Evolutionary conservation across 2,113 vertebrate species (phyloP).

Genomic region (Rana temporaria): DNA sequence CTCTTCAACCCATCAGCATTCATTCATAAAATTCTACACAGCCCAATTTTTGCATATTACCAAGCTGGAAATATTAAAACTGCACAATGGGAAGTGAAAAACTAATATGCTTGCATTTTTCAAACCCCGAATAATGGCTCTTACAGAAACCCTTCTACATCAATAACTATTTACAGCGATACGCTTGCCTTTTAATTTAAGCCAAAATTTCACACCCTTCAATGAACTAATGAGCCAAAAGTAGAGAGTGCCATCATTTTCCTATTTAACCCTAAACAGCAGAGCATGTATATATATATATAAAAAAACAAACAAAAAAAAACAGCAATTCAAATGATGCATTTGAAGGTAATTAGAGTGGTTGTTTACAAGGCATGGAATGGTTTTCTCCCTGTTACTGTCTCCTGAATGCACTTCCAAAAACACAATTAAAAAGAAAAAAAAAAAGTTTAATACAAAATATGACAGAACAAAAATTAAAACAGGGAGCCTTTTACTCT

Average conservation of each 20-base stretch:
- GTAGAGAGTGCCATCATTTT: too few species aligned
- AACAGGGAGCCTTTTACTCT: neutral
- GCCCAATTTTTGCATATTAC: constrained; percentile 52
- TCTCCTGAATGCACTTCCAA: constrained; percentile 42
- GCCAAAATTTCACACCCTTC: too few species aligned
- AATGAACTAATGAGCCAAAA: too few species aligned
- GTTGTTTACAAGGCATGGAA: constrained; percentile 64
- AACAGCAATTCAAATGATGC: neutral
- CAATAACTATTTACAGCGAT: constrained; percentile 38
- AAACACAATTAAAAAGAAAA: constrained; percentile 1
- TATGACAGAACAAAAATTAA: neutral
- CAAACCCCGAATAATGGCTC: neutral
- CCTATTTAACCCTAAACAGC: too few species aligned
- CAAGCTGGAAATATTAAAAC: neutral
- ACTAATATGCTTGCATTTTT: neutral
- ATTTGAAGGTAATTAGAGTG: constrained; percentile 60
- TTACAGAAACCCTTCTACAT: neutral
- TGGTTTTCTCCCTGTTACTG: constrained; percentile 57
- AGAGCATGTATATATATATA: too few species aligned
- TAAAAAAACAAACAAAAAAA: neutral
- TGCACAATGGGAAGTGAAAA: neutral
- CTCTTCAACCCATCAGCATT: constrained; percentile 1
- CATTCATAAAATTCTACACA: constrained; percentile 36
- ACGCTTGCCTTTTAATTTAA: neutral
- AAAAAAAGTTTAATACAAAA: constrained; percentile 14